Base-by-base conservation (phyloP, 2,797 vertebrate genomes). In the Neopelma chrysocephalum region DNA sequence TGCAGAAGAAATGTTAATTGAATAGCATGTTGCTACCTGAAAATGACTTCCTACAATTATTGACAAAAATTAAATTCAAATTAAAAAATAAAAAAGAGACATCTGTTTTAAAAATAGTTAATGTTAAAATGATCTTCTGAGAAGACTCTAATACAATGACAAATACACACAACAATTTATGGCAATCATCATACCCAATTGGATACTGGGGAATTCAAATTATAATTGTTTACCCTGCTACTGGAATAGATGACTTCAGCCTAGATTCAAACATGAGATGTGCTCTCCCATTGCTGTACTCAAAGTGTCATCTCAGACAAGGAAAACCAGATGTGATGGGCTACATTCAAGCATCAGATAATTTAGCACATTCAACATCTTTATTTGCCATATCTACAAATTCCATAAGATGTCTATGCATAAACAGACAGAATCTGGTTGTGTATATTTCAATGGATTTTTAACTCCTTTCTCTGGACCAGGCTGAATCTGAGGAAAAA, bases 41-140 rank as follows among this genome's bases (percentile, higher is more conserved):
- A 36, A 72, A 57, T 53, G 25, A 69, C 38, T 58, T 82, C 20
- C 25, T 66, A n/a, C 18, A 92, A 32, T 69, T 43, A 79, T 23
- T 88, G 45, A 58, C 32, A 76, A 94, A 75, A 89, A 73, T 13
- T 36, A 89, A 89, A 96, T 54, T 80, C 47, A 84, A 73, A 76
- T 54, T 81, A 90, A 62, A 22, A 87, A 12, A 78, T 6, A 38
- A 50, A 87, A 19, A 6, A 27, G 6, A 76, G 9, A 50, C 10
- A 89, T 42, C 22, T 38, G 17, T 42, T 79, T 50, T 36, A 26
- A 61, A 79, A 53, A 32, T 15, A 65, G 81, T 45, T 64, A 40
- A 42, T 1, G 1, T 43, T 62, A 71, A 75, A 65, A 69, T n/a
- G 2, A 83, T 60, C n/a, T 62, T 91, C 31, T 82, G 69, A 89